Evolutionary conservation across 2,888 invertebrate genomes (phyloP).

Genomic region (Brachylomia viminalis): DNA sequence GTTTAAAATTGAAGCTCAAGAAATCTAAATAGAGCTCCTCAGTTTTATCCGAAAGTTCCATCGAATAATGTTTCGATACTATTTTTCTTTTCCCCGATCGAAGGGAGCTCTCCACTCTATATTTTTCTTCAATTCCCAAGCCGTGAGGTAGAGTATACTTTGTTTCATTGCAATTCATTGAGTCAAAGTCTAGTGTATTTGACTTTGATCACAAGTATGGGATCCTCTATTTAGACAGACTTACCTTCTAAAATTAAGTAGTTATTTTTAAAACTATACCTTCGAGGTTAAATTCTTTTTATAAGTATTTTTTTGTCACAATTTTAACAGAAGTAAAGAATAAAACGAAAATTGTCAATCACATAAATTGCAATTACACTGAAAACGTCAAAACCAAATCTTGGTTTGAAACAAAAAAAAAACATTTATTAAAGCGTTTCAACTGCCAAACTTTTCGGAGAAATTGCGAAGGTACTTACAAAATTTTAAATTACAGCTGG

Average conservation of each 20-base stretch:
- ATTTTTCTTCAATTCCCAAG: slow-evolving; percentile 60
- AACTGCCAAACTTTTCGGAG: slow-evolving; percentile 40
- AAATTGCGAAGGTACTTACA: slow-evolving; percentile 4
- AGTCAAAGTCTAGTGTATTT: slow-evolving; percentile 52
- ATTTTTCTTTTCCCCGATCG: slow-evolving; percentile 25
- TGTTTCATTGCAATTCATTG: slow-evolving; percentile 61
- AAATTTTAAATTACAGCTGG: slow-evolving; percentile 31
- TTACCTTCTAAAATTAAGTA: neutral
- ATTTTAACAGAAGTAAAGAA: neutral
- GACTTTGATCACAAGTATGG: slow-evolving; percentile 50
- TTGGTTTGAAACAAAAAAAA: slow-evolving; percentile 39
- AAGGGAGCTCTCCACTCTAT: slow-evolving; percentile 46
- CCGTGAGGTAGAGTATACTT: slow-evolving; percentile 47
- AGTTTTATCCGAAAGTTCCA: slow-evolving; percentile 11
- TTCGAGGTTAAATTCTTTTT: neutral
- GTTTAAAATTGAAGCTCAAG: neutral
- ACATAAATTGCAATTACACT: slow-evolving; percentile 40
- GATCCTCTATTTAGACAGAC: neutral
- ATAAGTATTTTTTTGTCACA: neutral
- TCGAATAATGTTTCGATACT: slow-evolving; percentile 20
- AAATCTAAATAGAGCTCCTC: slow-evolving; percentile 2
- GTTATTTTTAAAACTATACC: neutral
- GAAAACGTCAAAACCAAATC: slow-evolving; percentile 31
- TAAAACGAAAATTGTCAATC: slow-evolving; percentile 22
- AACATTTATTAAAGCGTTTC: slow-evolving; percentile 35